Conservation (phyloP, 2,888 invertebrate genomes). For the Acleris emargana region DNA sequence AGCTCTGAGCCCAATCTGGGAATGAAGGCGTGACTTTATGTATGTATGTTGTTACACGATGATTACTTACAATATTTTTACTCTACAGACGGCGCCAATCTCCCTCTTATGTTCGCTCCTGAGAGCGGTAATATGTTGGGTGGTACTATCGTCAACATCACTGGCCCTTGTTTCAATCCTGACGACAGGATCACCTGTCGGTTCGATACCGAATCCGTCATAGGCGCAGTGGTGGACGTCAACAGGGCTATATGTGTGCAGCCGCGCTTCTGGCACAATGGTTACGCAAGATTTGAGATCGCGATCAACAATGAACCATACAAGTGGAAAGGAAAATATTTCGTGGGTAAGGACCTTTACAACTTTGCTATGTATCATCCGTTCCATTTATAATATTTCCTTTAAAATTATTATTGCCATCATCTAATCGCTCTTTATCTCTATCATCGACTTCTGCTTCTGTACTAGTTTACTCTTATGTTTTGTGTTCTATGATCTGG, state of each 20-base stretch:
- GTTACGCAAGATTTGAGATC: constrained; percentile 93
- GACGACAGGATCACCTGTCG: constrained; percentile 91
- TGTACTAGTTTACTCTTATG: neutral
- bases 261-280: constrained; percentile 93
- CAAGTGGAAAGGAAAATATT: constrained; percentile 95
- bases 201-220: constrained; percentile 91
- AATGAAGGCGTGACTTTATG: too few species aligned
- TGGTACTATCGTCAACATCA: constrained; percentile 97
- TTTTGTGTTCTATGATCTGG: neutral
- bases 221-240: constrained; percentile 89
- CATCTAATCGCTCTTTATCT: neutral
- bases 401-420: too few species aligned
- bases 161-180: constrained; percentile 95
- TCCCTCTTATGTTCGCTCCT: constrained; percentile 94
- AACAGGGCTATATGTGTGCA: constrained; percentile 96
- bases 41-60: too few species aligned
- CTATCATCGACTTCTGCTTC: neutral
- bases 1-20: too few species aligned
- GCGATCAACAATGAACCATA: constrained; percentile 92
- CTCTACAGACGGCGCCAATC: constrained; percentile 88
- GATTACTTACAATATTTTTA: neutral
- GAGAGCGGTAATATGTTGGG: constrained; percentile 99
- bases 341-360: constrained; percentile 88
- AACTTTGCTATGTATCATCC: neutral
- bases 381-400: too few species aligned